Evolutionary conservation across 2,888 invertebrate species (phyloP).

Genomic region (Tribolium freemani): DNA sequence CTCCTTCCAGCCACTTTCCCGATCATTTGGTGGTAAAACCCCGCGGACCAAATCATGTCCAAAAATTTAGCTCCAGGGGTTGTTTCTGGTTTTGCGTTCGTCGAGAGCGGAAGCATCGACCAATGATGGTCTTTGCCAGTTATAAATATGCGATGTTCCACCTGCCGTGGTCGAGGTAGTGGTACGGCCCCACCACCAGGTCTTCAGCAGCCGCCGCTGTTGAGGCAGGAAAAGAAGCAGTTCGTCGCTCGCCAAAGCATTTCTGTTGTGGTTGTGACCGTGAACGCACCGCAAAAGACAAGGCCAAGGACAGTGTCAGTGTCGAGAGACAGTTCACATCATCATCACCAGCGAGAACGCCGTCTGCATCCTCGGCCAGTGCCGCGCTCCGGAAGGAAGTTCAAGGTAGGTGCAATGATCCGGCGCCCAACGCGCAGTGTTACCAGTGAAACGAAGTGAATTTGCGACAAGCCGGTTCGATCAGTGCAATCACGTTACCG

Average conservation of each 20-base stretch:
- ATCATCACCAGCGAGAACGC: conserved; percentile 2
- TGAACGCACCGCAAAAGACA: conserved; percentile 65
- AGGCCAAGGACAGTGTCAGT: conserved; percentile 67
- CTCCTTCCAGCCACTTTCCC: neutral
- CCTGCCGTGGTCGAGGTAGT: conserved; percentile 62
- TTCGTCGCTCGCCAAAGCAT: conserved; percentile 67
- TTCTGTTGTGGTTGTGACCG: conserved; percentile 68
- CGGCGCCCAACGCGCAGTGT: conserved; percentile 12
- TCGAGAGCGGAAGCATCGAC: conserved; percentile 51
- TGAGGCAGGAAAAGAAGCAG: conserved; percentile 67
- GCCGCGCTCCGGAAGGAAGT: conserved; percentile 38
- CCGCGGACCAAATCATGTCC: neutral
- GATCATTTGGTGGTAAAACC: neutral
- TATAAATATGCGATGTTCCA: conserved; percentile 63
- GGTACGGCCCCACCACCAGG: conserved; percentile 63
- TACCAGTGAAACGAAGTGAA: conserved; percentile 23
- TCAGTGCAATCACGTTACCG: neutral
- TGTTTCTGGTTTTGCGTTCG: neutral
- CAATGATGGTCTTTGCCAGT: conserved; percentile 59
- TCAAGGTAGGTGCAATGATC: conserved; percentile 53
- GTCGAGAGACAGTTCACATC: conserved; percentile 50
- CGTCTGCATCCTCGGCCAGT: conserved; percentile 2
- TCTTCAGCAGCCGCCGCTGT: conserved; percentile 56
- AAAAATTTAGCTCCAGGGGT: neutral
- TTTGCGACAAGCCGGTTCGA: conserved; percentile 32